Evolutionary conservation across 2,888 invertebrate genomes (phyloP).

Genomic region (Elgonia sp.): DNA sequence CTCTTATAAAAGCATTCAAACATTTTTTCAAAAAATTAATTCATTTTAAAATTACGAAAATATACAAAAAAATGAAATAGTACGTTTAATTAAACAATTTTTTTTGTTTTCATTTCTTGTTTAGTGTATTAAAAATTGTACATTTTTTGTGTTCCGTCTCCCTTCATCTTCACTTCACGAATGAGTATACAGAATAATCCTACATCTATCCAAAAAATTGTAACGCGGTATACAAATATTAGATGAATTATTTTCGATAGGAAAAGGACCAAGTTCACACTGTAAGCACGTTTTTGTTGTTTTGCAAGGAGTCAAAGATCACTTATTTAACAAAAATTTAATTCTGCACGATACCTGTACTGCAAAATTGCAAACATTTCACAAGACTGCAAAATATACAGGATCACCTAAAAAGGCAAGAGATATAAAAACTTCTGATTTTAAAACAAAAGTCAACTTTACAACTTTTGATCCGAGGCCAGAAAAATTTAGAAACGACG

Average conservation of each 20-base stretch:
- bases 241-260: slow-evolving; percentile 7
- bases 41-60: too few relatives aligned
- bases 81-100: too few relatives aligned
- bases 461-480: slow-evolving; percentile 23
- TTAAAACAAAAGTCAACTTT: not conserved
- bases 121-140: too few relatives aligned
- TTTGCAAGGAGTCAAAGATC: slow-evolving; percentile 63
- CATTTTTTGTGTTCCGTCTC: too few relatives aligned
- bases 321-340: slow-evolving; percentile 36
- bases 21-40: too few relatives aligned
- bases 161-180: too few relatives aligned
- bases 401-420: slow-evolving; percentile 57
- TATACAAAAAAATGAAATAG: too few relatives aligned
- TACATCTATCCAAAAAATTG: not conserved
- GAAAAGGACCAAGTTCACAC: slow-evolving; percentile 58
- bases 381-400: slow-evolving; percentile 57
- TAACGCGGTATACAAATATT: slow-evolving; percentile 8
- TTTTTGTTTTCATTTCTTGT: too few relatives aligned
- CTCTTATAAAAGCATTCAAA: too few relatives aligned
- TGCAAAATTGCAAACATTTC: slow-evolving; percentile 68
- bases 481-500: slow-evolving; percentile 22
- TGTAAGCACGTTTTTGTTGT: slow-evolving; percentile 70
- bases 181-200: too few relatives aligned
- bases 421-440: slow-evolving; percentile 10
- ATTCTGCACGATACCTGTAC: slow-evolving; percentile 42